Percentiles rank a stretch among this genome's conserved stretches.
These are phyloP conservation scores for Platypus cylindrus DNA, from an alignment of 2,888 invertebrate genomes.

Conservation along the genomic window DNA sequence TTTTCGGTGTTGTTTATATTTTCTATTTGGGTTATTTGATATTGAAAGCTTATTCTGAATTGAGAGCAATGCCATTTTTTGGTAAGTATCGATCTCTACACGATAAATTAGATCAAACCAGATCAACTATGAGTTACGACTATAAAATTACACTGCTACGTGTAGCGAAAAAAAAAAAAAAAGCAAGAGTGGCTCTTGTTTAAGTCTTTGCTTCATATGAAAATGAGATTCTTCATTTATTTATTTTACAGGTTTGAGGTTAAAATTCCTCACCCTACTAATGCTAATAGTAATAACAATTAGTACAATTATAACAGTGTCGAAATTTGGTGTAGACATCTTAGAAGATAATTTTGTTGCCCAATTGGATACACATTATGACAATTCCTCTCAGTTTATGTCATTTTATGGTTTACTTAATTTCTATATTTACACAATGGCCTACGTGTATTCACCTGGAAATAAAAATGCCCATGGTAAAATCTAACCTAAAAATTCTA, in stretches of 20 bases:
- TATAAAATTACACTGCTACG: no score
- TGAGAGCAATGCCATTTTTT: constrained; percentile 94
- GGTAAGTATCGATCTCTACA: no score
- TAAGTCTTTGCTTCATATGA: constrained; percentile 5
- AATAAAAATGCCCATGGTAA: constrained; percentile 68
- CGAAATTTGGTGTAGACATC: constrained; percentile 79
- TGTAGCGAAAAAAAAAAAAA: constrained; percentile 1
- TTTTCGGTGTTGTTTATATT: constrained; percentile 71
- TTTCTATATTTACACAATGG: constrained; percentile 87
- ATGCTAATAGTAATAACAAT: constrained; percentile 71
- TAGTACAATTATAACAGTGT: constrained; percentile 59
- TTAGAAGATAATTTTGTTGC: constrained; percentile 92
- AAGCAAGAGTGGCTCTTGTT: no score
- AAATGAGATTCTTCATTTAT: no score
- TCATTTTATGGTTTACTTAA: constrained; percentile 87
- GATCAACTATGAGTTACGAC: no score
- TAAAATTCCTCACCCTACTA: constrained; percentile 79
- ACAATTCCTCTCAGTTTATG: constrained; percentile 91
- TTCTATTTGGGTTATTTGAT: constrained; percentile 74
- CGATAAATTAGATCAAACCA: no score
- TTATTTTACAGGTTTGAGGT: constrained; percentile 62
- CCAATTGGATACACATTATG: constrained; percentile 73
- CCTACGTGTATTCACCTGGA: constrained; percentile 81
- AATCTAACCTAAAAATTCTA: constrained; percentile 18
- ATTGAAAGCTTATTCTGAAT: constrained; percentile 82